phyloP scores from a whole-genome alignment of 2,113 vertebrate genomes.

The Ondatra zibethicus region DNA sequence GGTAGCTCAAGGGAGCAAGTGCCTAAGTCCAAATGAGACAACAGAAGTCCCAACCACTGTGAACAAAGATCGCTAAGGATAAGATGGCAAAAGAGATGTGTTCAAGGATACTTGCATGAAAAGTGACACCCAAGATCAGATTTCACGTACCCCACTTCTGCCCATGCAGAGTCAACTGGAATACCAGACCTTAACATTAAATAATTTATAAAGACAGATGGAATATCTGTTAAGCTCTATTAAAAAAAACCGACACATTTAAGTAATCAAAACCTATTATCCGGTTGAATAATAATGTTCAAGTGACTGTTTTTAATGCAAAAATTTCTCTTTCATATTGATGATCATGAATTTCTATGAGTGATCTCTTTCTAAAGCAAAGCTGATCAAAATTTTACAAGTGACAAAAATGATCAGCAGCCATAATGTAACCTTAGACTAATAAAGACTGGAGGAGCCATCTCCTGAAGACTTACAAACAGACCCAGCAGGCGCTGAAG shows the following conservation, averaged over 20 bases:
- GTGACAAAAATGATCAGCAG: conserved; percentile 52
- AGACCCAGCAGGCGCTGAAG: conserved; percentile 24
- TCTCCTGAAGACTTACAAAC: conserved; percentile 14
- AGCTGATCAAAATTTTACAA: conserved; percentile 74
- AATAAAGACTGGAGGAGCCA: conserved; percentile 30
- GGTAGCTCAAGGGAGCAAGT: too few species aligned
- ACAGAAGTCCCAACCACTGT: background rate
- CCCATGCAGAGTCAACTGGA: background rate
- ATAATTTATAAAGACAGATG: conserved; percentile 68
- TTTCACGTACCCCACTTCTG: background rate
- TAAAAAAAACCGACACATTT: conserved; percentile 62
- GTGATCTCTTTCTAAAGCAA: conserved; percentile 62
- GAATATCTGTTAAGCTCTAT: conserved; percentile 41
- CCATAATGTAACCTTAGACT: conserved; percentile 41
- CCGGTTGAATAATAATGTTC: conserved; percentile 62
- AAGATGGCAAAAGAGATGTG: background rate
- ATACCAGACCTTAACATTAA: conserved; percentile 39
- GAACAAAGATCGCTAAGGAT: background rate
- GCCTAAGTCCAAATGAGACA: background rate
- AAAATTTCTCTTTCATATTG: conserved; percentile 59
- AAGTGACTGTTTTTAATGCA: conserved; percentile 58
- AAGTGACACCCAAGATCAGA: background rate
- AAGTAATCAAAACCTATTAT: conserved; percentile 70
- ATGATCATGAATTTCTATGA: conserved; percentile 64
- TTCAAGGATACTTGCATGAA: background rate